phyloP scores from a whole-genome alignment of 2,113 vertebrate genomes.

The Bos javanicus region DNA sequence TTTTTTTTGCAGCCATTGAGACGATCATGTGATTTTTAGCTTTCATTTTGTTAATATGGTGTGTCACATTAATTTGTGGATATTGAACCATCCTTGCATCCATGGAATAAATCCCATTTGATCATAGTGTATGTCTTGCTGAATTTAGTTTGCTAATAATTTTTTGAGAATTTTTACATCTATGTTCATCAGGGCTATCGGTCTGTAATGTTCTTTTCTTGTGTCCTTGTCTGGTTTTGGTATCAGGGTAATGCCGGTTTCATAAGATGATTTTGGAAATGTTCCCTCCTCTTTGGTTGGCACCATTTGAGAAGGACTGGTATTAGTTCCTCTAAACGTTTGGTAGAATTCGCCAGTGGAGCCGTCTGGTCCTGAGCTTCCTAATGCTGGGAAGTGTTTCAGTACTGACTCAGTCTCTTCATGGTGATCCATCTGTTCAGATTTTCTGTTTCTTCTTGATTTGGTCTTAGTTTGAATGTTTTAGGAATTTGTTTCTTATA shows the following conservation, averaged over 20 bases:
- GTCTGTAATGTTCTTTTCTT: background rate
- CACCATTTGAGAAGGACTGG: background rate
- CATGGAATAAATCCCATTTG: background rate
- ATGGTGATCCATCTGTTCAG: background rate
- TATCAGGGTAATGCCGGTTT: background rate
- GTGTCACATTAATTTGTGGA: background rate
- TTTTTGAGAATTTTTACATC: background rate
- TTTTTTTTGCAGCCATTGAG: background rate
- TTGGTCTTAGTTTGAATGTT: background rate
- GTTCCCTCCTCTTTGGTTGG: background rate
- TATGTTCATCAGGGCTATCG: background rate
- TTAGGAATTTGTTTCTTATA: background rate
- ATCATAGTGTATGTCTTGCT: background rate
- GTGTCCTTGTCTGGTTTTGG: background rate
- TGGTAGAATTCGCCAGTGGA: background rate
- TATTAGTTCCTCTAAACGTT: background rate
- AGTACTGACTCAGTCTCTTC: background rate
- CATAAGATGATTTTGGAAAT: background rate
- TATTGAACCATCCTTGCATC: background rate
- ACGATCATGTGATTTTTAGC: background rate
- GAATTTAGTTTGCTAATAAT: background rate
- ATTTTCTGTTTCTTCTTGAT: background rate
- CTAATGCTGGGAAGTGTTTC: background rate
- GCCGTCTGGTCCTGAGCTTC: background rate
- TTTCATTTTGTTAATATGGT: background rate